phyloP scores from a whole-genome alignment of 2,797 vertebrate species.

The Myotis vivesi region DNA sequence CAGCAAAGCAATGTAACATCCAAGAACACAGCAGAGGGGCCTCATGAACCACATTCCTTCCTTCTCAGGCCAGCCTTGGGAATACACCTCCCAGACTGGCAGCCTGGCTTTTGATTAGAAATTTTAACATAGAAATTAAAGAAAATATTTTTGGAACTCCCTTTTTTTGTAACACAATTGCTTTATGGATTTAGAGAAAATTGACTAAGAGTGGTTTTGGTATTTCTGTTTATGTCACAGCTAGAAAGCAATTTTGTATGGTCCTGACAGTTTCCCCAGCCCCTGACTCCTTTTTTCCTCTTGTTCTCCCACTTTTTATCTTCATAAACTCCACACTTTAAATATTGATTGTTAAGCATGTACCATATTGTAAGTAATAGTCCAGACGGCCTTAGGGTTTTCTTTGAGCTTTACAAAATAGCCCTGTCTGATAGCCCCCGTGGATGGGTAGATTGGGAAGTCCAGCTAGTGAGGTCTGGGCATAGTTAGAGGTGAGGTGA shows the following conservation, averaged over 20 bases:
- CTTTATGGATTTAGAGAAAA: not conserved
- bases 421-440: not conserved
- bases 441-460: not conserved
- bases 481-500: not conserved
- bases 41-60: not conserved
- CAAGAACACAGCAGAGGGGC: not conserved
- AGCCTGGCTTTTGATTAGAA: slow-evolving; percentile 24
- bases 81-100: not conserved
- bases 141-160: not conserved
- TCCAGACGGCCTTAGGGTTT: not conserved
- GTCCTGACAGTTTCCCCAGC: not conserved
- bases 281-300: not conserved
- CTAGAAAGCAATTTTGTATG: not conserved
- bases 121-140: slow-evolving; percentile 19
- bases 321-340: not conserved
- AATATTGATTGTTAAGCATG: not conserved
- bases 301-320: not conserved
- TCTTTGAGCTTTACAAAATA: not conserved
- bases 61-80: not conserved
- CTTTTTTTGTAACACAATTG: not conserved
- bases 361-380: not conserved
- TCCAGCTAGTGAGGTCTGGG: not conserved
- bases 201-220: not conserved
- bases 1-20: not conserved
- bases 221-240: not conserved